Evolutionary conservation across 2,113 vertebrate genomes (phyloP).

Genomic region (Dissostichus mawsoni): DNA sequence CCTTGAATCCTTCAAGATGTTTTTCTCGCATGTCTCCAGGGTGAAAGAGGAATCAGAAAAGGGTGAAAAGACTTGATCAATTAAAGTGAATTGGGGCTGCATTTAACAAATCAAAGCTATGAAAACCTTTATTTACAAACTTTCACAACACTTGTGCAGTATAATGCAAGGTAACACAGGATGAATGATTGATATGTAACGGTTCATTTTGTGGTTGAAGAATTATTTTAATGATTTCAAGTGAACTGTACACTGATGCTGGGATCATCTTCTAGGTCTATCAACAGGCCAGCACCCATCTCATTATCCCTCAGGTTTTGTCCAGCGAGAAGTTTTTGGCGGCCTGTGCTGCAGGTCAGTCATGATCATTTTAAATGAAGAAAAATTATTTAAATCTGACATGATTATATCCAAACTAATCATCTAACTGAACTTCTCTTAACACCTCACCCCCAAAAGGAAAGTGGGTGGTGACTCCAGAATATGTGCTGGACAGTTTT

Average conservation of each 20-base stretch:
- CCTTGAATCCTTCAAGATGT: no score
- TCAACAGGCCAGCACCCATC: constrained; percentile 88
- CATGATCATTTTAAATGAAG: background rate
- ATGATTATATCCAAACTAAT: background rate
- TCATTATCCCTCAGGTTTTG: constrained; percentile 88
- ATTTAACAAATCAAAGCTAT: no score
- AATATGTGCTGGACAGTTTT: constrained; percentile 93
- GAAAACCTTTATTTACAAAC: no score
- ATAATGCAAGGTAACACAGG: no score
- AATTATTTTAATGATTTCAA: no score
- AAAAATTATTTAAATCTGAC: background rate
- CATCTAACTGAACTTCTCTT: background rate
- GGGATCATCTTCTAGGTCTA: constrained; percentile 85
- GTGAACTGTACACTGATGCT: background rate
- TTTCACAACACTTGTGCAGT: no score
- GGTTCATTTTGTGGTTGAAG: no score
- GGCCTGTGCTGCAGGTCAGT: constrained; percentile 94
- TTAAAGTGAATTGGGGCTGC: no score
- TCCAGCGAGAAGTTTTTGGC: constrained; percentile 95
- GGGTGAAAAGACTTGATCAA: no score
- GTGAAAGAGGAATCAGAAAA: no score
- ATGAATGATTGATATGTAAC: no score
- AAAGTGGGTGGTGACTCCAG: constrained; percentile 94
- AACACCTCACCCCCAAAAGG: constrained; percentile 78
- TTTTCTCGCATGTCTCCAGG: no score